These are phyloP conservation scores for Chirona hameri DNA, from an alignment of 2,888 invertebrate species.

Conservation along the genomic window DNA sequence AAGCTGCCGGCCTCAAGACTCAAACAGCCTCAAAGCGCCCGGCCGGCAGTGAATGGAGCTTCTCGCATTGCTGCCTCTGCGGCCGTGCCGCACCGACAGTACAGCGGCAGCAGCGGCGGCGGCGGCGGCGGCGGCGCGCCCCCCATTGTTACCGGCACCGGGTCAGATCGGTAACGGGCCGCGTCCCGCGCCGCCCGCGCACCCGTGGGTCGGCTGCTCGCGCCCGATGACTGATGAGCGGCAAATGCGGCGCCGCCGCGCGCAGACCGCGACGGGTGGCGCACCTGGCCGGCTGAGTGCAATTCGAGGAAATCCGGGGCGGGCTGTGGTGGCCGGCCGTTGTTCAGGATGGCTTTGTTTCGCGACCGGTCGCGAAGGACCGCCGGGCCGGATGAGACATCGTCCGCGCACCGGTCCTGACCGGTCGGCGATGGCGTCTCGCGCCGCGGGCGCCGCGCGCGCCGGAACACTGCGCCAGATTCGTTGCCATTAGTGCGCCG, in stretches of 20 bases:
- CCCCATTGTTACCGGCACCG: neutral
- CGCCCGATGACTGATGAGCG: neutral
- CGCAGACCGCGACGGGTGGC: neutral
- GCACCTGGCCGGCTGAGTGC: too few species aligned
- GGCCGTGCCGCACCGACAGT: neutral
- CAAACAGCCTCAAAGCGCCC: too few species aligned
- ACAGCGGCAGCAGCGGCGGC: neutral
- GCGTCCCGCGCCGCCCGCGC: neutral
- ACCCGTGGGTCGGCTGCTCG: neutral
- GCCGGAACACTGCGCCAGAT: conserved; percentile 24
- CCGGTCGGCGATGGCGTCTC: neutral
- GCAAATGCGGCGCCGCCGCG: neutral
- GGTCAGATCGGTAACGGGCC: neutral
- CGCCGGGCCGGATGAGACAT: too few species aligned
- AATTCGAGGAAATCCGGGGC: too few species aligned
- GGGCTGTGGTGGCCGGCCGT: too few species aligned
- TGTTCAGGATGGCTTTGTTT: too few species aligned
- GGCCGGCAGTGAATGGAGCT: neutral
- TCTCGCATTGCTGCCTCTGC: neutral
- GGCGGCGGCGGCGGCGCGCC: neutral
- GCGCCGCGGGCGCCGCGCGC: neutral
- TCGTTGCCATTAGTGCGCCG: neutral
- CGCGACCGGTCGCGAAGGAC: too few species aligned
- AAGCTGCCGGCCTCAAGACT: too few species aligned
- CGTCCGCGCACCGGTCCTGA: neutral